phyloP scores from a whole-genome alignment of 2,888 invertebrate genomes.

The Agrotis exclamationis region DNA sequence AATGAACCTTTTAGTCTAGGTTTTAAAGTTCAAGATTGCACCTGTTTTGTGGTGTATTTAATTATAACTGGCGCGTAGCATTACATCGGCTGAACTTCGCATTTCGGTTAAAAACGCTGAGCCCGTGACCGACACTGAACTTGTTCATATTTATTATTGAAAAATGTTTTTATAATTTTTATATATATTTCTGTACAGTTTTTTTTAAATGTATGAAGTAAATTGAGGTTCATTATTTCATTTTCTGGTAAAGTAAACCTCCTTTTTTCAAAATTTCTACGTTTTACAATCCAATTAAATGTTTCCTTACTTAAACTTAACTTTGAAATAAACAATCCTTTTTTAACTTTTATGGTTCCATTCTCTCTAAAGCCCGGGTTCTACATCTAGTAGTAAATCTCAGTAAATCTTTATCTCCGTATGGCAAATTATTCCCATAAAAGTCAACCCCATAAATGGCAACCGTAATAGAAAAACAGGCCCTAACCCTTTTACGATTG shows the following conservation, averaged over 20 bases:
- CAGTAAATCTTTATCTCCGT: background rate
- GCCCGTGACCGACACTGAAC: conserved; percentile 73
- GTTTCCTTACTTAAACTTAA: background rate
- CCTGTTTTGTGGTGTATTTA: conserved; percentile 33
- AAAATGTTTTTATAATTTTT: conserved; percentile 40
- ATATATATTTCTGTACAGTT: conserved; percentile 14
- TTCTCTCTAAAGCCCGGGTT: background rate
- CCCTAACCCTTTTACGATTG: conserved; percentile 13
- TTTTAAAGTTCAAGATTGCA: conserved; percentile 54
- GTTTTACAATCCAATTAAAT: too few species aligned
- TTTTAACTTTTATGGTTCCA: background rate
- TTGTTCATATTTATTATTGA: conserved; percentile 55
- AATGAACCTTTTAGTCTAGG: conserved; percentile 16
- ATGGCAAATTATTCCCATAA: conserved; percentile 26
- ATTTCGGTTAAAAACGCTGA: conserved; percentile 45
- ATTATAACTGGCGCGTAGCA: conserved; percentile 52
- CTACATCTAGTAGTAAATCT: background rate
- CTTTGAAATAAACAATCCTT: background rate
- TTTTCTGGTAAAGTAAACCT: conserved; percentile 31
- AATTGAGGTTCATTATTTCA: conserved; percentile 35
- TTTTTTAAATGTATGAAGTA: conserved; percentile 15
- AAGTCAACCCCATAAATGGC: conserved; percentile 1
- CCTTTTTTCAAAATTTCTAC: conserved; percentile 12
- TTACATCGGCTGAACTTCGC: conserved; percentile 50
- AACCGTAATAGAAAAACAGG: background rate